Conservation (phyloP, 2,888 invertebrate species). For the Latheticus oryzae region DNA sequence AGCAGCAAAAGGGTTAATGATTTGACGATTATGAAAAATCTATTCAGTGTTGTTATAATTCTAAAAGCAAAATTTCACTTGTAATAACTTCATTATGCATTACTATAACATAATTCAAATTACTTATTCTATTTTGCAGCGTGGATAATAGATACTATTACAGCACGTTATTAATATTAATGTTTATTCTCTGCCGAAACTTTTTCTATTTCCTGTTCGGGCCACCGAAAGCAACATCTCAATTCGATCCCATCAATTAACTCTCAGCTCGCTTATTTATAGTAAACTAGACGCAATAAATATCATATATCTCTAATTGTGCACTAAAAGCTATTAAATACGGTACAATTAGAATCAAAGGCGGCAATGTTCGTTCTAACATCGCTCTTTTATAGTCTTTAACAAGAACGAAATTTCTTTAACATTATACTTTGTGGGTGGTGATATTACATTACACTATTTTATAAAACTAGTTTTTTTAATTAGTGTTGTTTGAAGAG, state of each 20-base stretch:
- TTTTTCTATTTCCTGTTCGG: no score
- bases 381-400: background rate
- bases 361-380: conserved; percentile 28
- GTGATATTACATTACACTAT: conserved; percentile 48
- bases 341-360: conserved; percentile 41
- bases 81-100: no score
- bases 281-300: conserved; percentile 35
- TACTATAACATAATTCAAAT: no score
- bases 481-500: no score
- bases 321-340: conserved; percentile 44
- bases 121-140: no score
- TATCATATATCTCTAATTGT: conserved; percentile 43
- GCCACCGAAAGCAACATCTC: conserved; percentile 29
- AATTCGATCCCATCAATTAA: conserved; percentile 36
- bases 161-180: no score
- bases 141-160: no score
- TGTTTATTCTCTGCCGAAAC: no score
- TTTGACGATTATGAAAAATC: no score
- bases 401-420: conserved; percentile 12
- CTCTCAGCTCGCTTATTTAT: conserved; percentile 36
- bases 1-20: no score
- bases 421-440: conserved; percentile 49
- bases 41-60: no score
- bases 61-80: no score
- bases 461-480: conserved; percentile 42